Percentiles rank a stretch among this genome's conserved stretches.
Conservation (phyloP, 2,888 invertebrate species). For the Sipunculus nudus region DNA sequence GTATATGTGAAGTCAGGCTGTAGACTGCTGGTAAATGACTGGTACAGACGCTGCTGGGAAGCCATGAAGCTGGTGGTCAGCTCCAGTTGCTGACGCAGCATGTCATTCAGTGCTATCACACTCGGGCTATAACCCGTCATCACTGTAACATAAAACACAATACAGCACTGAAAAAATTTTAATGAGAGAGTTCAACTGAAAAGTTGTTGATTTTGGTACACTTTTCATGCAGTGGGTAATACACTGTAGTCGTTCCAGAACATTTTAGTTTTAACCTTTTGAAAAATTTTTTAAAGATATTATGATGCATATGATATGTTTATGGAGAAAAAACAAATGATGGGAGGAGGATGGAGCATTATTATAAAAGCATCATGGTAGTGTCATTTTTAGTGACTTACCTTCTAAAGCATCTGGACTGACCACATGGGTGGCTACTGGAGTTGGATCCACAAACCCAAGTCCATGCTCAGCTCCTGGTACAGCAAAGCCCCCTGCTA, state of each 20-base stretch:
- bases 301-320: background rate
- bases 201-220: too few relatives aligned
- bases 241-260: too few relatives aligned
- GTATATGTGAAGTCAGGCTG: constrained; percentile 30
- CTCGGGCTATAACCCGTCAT: constrained; percentile 40
- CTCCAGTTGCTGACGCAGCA: constrained; percentile 36
- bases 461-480: constrained; percentile 46
- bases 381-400: too few relatives aligned
- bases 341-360: background rate
- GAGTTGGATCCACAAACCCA: constrained; percentile 56
- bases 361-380: background rate
- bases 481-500: constrained; percentile 45
- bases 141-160: constrained; percentile 29
- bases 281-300: background rate
- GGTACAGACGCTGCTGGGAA: constrained; percentile 26
- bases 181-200: too few relatives aligned
- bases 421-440: constrained; percentile 60
- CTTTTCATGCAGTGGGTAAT: too few relatives aligned
- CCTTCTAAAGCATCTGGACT: constrained; percentile 60
- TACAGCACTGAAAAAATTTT: too few relatives aligned
- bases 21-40: constrained; percentile 8
- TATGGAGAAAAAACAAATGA: background rate
- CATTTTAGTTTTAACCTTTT: background rate
- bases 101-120: constrained; percentile 38
- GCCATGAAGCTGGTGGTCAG: constrained; percentile 32